Conservation (phyloP, 2,888 invertebrate species). For the Isotomurus palustris region DNA sequence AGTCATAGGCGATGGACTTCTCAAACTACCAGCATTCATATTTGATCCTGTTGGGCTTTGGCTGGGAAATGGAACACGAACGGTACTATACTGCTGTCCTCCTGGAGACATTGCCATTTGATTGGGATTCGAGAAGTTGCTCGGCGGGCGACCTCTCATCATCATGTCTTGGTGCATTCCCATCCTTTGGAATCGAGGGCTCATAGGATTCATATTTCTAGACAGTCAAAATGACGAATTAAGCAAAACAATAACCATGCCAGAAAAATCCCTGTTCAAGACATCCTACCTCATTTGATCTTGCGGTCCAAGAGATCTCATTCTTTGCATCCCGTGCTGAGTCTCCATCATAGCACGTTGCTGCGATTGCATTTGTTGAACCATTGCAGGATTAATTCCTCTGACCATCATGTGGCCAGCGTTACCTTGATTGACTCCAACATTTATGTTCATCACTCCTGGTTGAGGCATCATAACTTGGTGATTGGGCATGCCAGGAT, state of each 20-base stretch:
- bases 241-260: too few relatives aligned
- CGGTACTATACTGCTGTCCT: constrained; percentile 27
- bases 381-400: constrained; percentile 36
- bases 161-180: constrained; percentile 41
- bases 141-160: constrained; percentile 36
- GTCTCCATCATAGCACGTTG: constrained; percentile 33
- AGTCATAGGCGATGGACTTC: constrained; percentile 44
- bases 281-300: constrained; percentile 39
- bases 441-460: constrained; percentile 23
- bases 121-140: constrained; percentile 24
- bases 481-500: constrained; percentile 23
- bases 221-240: too few relatives aligned
- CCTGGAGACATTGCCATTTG: constrained; percentile 29
- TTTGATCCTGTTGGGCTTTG: constrained; percentile 43
- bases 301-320: constrained; percentile 29
- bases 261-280: too few relatives aligned
- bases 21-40: constrained; percentile 31
- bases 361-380: constrained; percentile 37
- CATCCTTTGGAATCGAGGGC: constrained; percentile 37
- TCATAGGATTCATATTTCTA: constrained; percentile 11
- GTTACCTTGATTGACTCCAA: constrained; percentile 20
- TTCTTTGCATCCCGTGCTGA: constrained; percentile 34
- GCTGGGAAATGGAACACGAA: constrained; percentile 41
- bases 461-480: constrained; percentile 31
- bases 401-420: constrained; percentile 37